phyloP scores from a whole-genome alignment of 1,140 invertebrate species.

The Melanaphis sacchari region DNA sequence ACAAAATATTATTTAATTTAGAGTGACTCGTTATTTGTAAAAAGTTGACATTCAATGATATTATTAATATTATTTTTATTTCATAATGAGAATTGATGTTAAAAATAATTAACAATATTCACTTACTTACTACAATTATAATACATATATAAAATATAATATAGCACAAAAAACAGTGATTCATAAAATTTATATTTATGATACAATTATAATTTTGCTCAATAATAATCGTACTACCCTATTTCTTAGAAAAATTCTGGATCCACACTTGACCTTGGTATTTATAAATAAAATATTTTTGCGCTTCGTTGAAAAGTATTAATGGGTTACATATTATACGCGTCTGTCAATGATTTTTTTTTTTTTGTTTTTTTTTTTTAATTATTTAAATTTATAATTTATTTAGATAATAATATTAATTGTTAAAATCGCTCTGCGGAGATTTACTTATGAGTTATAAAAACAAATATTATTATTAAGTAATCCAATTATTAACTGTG shows the following conservation, averaged over 20 bases:
- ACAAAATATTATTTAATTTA: not conserved
- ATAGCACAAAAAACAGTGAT: not conserved
- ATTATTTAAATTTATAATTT: not conserved
- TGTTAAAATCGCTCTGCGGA: no score
- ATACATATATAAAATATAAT: not conserved
- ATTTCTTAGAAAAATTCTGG: not conserved
- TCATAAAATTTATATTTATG: not conserved
- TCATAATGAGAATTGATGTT: no score
- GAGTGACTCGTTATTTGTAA: not conserved
- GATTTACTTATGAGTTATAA: not conserved
- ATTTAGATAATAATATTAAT: not conserved
- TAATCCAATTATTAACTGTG: not conserved
- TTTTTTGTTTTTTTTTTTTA: not conserved
- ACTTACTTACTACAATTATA: not conserved
- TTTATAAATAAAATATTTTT: not conserved
- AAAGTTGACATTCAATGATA: not conserved
- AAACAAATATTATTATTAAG: not conserved
- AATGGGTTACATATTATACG: not conserved
- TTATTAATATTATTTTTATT: no score
- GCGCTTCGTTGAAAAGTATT: not conserved
- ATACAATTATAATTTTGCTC: not conserved
- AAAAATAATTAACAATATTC: not conserved
- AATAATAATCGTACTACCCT: not conserved
- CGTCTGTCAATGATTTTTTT: not conserved
- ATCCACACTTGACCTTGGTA: not conserved